Conservation (phyloP, 2,113 vertebrate species). For the Polypterus bichir region DNA sequence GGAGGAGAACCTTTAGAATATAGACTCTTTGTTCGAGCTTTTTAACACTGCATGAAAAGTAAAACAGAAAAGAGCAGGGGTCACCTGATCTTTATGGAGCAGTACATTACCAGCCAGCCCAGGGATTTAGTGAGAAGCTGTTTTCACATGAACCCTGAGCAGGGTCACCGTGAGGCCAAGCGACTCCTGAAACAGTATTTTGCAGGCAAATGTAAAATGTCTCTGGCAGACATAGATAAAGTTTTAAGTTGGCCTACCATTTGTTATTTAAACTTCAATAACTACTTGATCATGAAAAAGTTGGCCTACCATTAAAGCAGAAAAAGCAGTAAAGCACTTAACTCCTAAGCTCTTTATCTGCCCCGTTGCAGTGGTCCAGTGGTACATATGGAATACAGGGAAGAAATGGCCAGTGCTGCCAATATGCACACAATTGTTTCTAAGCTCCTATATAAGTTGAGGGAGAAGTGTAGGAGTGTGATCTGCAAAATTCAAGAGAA, state of each 20-base stretch:
- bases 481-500: conserved; percentile 16
- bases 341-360: conserved; percentile 9
- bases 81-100: conserved; percentile 4
- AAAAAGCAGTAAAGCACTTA: background rate
- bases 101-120: conserved; percentile 18
- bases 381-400: conserved; percentile 14
- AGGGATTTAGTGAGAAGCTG: conserved; percentile 20
- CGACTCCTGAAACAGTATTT: conserved; percentile 20
- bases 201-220: conserved; percentile 1
- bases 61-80: conserved; percentile 10
- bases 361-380: conserved; percentile 7
- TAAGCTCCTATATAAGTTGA: conserved; percentile 1
- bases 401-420: conserved; percentile 21
- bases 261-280: too few relatives aligned
- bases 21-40: conserved; percentile 10
- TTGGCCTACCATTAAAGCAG: background rate
- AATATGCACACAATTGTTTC: conserved; percentile 3
- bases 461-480: conserved; percentile 13
- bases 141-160: conserved; percentile 19
- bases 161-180: conserved; percentile 16
- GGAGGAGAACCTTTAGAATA: conserved; percentile 13
- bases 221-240: conserved; percentile 16
- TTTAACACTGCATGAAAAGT: conserved; percentile 19
- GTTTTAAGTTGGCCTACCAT: conserved; percentile 10
- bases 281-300: too few relatives aligned